Evolutionary conservation across 2,113 vertebrate species (phyloP).

Genomic region (Syngnathus floridae): DNA sequence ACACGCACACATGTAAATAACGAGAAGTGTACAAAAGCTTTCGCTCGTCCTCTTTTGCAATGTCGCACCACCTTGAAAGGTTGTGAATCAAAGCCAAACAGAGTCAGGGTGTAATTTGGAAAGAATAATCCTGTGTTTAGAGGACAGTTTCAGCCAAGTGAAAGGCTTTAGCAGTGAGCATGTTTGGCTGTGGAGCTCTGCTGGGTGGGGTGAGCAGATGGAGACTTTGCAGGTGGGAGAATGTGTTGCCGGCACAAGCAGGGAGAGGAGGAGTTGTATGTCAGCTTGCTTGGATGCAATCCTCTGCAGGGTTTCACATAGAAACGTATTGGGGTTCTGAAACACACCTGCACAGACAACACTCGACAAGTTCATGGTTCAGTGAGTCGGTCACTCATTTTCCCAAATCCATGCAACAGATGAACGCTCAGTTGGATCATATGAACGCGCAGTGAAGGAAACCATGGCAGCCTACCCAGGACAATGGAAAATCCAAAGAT

Average conservation of each 20-base stretch:
- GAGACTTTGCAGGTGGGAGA: conserved; percentile 74
- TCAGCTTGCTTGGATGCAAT: conserved; percentile 48
- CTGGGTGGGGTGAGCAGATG: conserved; percentile 69
- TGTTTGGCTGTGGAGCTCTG: conserved; percentile 45
- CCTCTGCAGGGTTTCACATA: conserved; percentile 52
- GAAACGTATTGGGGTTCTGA: conserved; percentile 62
- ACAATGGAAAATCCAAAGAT: not conserved
- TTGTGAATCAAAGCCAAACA: conserved; percentile 28
- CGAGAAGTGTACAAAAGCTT: conserved; percentile 12
- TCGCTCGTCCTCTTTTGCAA: conserved; percentile 14
- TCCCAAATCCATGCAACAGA: conserved; percentile 22
- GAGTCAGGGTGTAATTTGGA: conserved; percentile 27
- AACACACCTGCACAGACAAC: conserved; percentile 58
- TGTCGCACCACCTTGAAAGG: conserved; percentile 20
- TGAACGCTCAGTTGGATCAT: not conserved
- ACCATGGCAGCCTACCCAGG: not conserved
- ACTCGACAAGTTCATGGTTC: conserved; percentile 55
- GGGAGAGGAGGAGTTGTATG: conserved; percentile 60
- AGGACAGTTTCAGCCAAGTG: conserved; percentile 36
- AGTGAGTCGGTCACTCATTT: conserved; percentile 36
- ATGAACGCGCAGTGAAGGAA: no score
- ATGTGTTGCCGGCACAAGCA: conserved; percentile 57
- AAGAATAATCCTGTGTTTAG: conserved; percentile 43
- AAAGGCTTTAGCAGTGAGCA: conserved; percentile 38
- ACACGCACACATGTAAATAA: conserved; percentile 31